Conservation (phyloP, 1,140 invertebrate genomes). For the Agrypnia vestita region DNA sequence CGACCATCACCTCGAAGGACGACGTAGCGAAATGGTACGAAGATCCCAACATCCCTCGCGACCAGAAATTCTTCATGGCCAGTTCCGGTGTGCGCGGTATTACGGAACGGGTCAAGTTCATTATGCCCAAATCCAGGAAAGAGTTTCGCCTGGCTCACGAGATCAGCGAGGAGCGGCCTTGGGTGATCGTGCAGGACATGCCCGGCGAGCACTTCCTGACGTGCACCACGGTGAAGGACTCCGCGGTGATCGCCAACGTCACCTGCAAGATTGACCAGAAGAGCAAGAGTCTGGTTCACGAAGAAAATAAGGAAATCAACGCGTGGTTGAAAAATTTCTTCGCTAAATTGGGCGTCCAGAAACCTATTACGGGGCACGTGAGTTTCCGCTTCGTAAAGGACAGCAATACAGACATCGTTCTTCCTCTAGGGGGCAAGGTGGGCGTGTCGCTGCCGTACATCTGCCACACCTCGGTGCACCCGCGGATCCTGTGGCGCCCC, state of each 20-base stretch:
- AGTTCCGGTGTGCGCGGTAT: conserved; percentile 82
- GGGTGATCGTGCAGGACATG: conserved; percentile 83
- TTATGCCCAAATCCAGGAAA: conserved; percentile 76
- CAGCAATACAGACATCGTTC: conserved; percentile 68
- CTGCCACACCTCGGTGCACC: conserved; percentile 80
- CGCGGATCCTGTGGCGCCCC: conserved; percentile 77
- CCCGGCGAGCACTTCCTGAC: conserved; percentile 83
- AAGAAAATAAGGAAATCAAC: conserved; percentile 79
- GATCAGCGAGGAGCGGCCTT: conserved; percentile 81
- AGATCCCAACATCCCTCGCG: conserved; percentile 73
- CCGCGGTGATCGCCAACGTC: conserved; percentile 83
- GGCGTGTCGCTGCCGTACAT: conserved; percentile 85
- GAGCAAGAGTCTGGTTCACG: conserved; percentile 79
- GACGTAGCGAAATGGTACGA: conserved; percentile 82
- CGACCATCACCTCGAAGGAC: conserved; percentile 77
- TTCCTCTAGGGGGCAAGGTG: conserved; percentile 80
- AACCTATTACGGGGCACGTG: conserved; percentile 81
- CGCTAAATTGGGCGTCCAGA: conserved; percentile 73
- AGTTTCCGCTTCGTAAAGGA: conserved; percentile 75
- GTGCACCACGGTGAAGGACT: conserved; percentile 85
- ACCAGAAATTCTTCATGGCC: conserved; percentile 80
- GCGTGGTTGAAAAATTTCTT: conserved; percentile 84
- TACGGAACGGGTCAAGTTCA: conserved; percentile 78
- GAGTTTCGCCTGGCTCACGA: conserved; percentile 79
- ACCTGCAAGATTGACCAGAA: conserved; percentile 81